Evolutionary conservation across 2,888 invertebrate species (phyloP).

Genomic region (Athalia cordata): DNA sequence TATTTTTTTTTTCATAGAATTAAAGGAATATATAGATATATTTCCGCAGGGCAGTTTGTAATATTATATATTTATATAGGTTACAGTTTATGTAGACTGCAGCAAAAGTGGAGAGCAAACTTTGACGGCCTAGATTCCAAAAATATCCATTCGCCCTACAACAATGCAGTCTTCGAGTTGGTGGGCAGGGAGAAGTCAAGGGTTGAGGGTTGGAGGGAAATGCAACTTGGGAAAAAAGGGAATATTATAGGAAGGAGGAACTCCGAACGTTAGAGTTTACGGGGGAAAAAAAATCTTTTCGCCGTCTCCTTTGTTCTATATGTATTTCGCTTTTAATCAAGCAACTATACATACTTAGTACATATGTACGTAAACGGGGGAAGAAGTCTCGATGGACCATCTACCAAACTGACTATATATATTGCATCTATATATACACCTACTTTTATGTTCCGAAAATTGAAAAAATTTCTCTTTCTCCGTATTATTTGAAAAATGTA

Average conservation of each 20-base stretch:
- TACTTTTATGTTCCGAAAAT: background rate
- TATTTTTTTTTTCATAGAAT: too few species aligned
- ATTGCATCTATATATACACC: background rate
- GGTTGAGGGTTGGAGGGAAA: background rate
- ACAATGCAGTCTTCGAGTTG: slow-evolving; percentile 38
- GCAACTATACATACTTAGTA: background rate
- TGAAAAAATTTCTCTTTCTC: slow-evolving; percentile 17
- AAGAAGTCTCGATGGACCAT: background rate
- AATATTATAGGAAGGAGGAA: background rate
- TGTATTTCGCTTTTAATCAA: slow-evolving; percentile 38
- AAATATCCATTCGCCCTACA: slow-evolving; percentile 55
- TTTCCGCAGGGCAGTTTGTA: background rate
- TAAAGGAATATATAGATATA: too few species aligned
- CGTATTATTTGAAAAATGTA: background rate
- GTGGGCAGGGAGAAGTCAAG: slow-evolving; percentile 13
- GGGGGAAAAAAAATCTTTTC: background rate
- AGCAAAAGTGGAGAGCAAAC: slow-evolving; percentile 15
- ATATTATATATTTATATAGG: background rate
- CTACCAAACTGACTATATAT: background rate
- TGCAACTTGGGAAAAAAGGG: background rate
- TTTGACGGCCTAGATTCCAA: slow-evolving; percentile 61
- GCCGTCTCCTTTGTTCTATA: slow-evolving; percentile 23
- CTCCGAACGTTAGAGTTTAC: background rate
- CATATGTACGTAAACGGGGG: too few species aligned
- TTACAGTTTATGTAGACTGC: slow-evolving; percentile 20